Percentiles rank a stretch among this genome's conserved stretches.
Conservation (phyloP, 2,888 invertebrate species). For the Drosophila quasianomalipes region DNA sequence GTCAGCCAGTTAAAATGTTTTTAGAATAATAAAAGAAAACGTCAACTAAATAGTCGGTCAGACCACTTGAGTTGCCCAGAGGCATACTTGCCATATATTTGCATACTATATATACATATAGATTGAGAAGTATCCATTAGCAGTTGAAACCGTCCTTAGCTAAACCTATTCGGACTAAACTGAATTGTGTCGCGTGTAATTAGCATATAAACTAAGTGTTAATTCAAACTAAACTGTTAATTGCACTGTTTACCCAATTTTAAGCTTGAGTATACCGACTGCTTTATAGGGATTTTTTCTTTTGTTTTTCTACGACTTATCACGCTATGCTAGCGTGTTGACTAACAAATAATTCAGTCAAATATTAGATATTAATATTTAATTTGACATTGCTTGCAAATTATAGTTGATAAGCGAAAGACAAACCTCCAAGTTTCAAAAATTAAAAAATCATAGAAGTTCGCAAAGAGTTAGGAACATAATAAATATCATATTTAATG, state of each 20-base stretch:
- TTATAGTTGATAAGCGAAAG: neutral
- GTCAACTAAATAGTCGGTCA: constrained; percentile 58
- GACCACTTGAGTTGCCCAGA: constrained; percentile 41
- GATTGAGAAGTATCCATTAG: constrained; percentile 4
- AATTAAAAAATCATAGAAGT: neutral
- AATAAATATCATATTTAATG: neutral
- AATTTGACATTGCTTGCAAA: neutral
- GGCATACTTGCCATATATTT: constrained; percentile 17
- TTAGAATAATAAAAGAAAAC: constrained; percentile 17
- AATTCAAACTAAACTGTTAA: constrained; percentile 37
- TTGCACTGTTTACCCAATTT: constrained; percentile 37
- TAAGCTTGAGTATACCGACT: neutral
- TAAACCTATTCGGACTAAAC: constrained; percentile 27
- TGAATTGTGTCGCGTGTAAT: constrained; percentile 61
- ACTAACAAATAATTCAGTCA: neutral
- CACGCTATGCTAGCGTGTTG: constrained; percentile 18
- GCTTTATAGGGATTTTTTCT: neutral
- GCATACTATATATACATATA: neutral
- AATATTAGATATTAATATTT: neutral
- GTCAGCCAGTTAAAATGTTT: constrained; percentile 45
- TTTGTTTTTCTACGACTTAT: neutral
- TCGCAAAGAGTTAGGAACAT: neutral
- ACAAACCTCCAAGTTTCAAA: neutral
- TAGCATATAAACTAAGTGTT: constrained; percentile 46
- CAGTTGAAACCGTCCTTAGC: constrained; percentile 17